Percentiles rank a stretch among this genome's conserved stretches.
Evolutionary conservation across 2,888 invertebrate genomes (phyloP).

Genomic region (Caenorhabditis afra): DNA sequence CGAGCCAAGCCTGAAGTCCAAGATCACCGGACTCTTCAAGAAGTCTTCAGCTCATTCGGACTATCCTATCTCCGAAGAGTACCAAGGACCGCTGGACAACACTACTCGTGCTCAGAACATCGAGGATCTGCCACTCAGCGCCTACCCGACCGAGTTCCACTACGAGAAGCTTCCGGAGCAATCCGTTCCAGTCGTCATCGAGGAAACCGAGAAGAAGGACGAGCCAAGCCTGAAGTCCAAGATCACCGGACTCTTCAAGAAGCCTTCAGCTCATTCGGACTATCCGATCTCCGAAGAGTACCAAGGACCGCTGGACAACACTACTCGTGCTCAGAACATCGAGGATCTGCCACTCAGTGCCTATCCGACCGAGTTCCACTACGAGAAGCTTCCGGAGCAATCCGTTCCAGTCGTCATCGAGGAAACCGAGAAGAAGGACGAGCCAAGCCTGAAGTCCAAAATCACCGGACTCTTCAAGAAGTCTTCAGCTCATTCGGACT

Average conservation of each 20-base stretch:
- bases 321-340: constrained; percentile 51
- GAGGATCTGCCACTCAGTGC: constrained; percentile 58
- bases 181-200: constrained; percentile 24
- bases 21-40: constrained; percentile 41
- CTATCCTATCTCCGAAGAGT: constrained; percentile 61
- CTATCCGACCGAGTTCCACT: constrained; percentile 47
- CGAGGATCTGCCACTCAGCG: constrained; percentile 50
- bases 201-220: constrained; percentile 42
- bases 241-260: constrained; percentile 66
- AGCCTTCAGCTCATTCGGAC: constrained; percentile 44
- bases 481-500: constrained; percentile 55
- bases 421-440: constrained; percentile 28
- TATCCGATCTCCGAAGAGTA: constrained; percentile 52
- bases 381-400: constrained; percentile 42
- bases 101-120: constrained; percentile 46
- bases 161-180: constrained; percentile 50
- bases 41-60: constrained; percentile 59
- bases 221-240: constrained; percentile 27
- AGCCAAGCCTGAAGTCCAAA: constrained; percentile 35
- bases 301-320: constrained; percentile 58
- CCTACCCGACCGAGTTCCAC: constrained; percentile 54
- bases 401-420: constrained; percentile 29
- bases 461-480: constrained; percentile 64
- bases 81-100: constrained; percentile 60
- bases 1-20: constrained; percentile 18